Base-by-base conservation (phyloP, 2,113 vertebrate species). In the Cephalopterus ornatus region DNA sequence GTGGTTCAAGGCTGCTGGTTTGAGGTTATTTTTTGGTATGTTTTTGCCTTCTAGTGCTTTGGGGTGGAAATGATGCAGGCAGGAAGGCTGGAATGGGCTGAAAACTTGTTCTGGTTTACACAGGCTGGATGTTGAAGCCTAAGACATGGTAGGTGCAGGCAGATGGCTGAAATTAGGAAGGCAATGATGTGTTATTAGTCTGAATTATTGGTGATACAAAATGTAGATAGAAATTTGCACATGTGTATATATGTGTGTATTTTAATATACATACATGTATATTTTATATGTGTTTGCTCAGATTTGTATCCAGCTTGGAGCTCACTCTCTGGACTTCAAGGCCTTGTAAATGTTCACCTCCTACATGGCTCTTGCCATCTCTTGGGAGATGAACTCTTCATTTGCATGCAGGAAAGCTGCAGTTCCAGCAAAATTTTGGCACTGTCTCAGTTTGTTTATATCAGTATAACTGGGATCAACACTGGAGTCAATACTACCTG, bases 41-140 rank as follows among this genome's bases (percentile, higher is more conserved):
- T 8, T 88, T 62, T 61, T 82, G 82, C 73, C 63, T 80, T 89
- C 89, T 84, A 42, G 67, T 67, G 78, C 37, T 26, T 49, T 58
- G 70, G 85, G 68, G 26, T 62, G 42, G 39, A 42, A 93, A 63
- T 6, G 47, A 46, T 63, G 75, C 26, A 37, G 49, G 17, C 59
- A 62, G 55, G 26, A 49, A 62, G 47, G 17, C 2, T 62, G 55
- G 30, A 66, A 68, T 0, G 19, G 20, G 23, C 47, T 68, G 52
- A 37, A 65, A 80, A 9, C n/a, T 79, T 53, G 6, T 13, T 41
- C 56, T 59, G 63, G 24, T 52, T 10, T 41, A 39, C 3, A 11
- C 4, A 5, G 14, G 27, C 26, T 63, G 26, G 2, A n/a, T 76
- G 33, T 28, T 80, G 70, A 46, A 50, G 52, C 28, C 14, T 41